Evolutionary conservation across 2,113 vertebrate genomes (phyloP).

Genomic region (Cairina moschata): DNA sequence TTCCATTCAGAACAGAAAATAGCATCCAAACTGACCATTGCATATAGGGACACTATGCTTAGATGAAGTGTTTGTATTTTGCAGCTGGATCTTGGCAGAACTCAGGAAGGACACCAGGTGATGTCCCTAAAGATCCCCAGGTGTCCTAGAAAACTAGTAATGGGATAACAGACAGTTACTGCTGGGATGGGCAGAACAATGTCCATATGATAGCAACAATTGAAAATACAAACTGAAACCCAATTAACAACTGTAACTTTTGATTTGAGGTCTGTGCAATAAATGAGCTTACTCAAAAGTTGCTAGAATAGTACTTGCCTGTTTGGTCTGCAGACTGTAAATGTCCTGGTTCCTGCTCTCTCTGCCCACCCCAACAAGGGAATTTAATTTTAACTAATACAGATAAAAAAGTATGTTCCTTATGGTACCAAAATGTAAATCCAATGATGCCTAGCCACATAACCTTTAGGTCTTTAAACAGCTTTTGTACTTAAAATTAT

Average conservation of each 20-base stretch:
- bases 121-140: too few species aligned
- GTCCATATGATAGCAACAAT: not conserved
- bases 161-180: not conserved
- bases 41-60: accelerated
- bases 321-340: not conserved
- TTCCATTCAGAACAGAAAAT: not conserved
- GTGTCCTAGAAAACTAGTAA: not conserved
- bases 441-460: not conserved
- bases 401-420: not conserved
- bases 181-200: not conserved
- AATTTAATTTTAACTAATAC: not conserved
- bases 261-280: not conserved
- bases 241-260: not conserved
- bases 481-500: not conserved
- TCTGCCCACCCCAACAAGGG: not conserved
- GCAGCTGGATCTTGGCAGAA: not conserved
- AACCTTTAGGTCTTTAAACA: not conserved
- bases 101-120: not conserved
- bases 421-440: not conserved
- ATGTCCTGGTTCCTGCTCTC: not conserved
- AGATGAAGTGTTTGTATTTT: not conserved
- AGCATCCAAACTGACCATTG: not conserved
- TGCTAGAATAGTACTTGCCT: not conserved
- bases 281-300: not conserved
- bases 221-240: not conserved